phyloP scores from a whole-genome alignment of 1,140 invertebrate species.

The Diprion similis region DNA sequence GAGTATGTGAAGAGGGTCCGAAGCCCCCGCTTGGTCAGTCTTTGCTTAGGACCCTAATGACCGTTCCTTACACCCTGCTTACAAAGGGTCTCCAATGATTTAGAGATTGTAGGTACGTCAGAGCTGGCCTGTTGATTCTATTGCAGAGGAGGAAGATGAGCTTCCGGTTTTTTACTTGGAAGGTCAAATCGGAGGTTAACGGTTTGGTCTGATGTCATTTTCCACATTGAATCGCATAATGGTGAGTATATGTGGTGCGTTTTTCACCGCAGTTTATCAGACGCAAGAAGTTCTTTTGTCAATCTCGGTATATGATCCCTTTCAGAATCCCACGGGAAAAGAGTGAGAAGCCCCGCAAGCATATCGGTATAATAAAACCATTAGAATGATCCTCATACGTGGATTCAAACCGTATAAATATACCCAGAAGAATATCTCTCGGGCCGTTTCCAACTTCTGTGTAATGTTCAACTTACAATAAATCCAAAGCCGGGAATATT shows the following conservation, averaged over 20 bases:
- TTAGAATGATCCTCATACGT: constrained; percentile 50
- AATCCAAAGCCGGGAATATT: constrained; percentile 50
- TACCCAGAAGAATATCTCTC: constrained; percentile 56
- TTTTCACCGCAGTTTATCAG: too few relatives aligned
- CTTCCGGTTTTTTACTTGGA: too few relatives aligned
- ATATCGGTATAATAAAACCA: constrained; percentile 53
- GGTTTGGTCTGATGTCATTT: too few relatives aligned
- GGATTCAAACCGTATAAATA: constrained; percentile 51
- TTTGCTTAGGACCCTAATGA: constrained; percentile 53
- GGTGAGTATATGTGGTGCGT: neutral
- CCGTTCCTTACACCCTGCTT: neutral
- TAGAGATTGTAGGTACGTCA: too few relatives aligned
- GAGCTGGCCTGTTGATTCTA: too few relatives aligned
- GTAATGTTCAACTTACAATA: constrained; percentile 58
- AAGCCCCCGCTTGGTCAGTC: constrained; percentile 47
- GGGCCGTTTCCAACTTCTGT: constrained; percentile 58
- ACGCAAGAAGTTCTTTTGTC: neutral
- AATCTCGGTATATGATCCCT: neutral
- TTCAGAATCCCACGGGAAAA: neutral
- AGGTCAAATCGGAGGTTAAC: too few relatives aligned
- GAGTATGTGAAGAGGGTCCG: constrained; percentile 17
- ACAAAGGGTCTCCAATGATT: neutral
- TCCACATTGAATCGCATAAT: too few relatives aligned
- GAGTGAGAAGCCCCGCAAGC: constrained; percentile 14
- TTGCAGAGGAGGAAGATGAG: too few relatives aligned